Evolutionary conservation across 2,797 vertebrate genomes (phyloP), one percentile per base, ranked within the genome.

Genomic region (Thripadectes ignobilis): DNA sequence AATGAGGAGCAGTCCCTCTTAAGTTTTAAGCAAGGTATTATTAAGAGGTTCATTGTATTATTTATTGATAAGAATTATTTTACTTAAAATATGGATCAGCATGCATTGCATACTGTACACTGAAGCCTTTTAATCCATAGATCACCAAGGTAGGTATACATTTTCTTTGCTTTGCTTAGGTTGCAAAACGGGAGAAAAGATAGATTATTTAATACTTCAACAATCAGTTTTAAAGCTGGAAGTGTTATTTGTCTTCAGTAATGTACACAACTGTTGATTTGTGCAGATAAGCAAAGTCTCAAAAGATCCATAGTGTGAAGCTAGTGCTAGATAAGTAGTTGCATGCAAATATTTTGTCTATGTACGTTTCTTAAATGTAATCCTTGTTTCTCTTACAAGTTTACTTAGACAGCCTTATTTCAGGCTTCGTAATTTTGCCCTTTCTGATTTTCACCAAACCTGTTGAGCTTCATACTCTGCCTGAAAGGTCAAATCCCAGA

Each of bases 121-220:
- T 52, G 48, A 67, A 86, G 34, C 26, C 55, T 73, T 65, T 79
- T 78, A 65, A 81, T 82, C 45, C 38, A 23, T 55, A 41, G 27
- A 29, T 78, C 69, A 34, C 29, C 38, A 29, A 95, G 69, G 87
- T 63, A 74, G 22, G 73, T 80, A 66, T 43, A 41, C 4, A 7
- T 86, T 90, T 89, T 43, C 54, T 91, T 62, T 81, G 12, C 51
- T 84, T 93, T 94, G n/a, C 13, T 80, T 92, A 71, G 66, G 34
- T 11, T 54, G n/a, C 5, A 8, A 66, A 81, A 67, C 48, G 63
- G 43, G 62, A 75, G 46, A 69, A 81, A 24, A 63, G 23, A 7
- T 1, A 48, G 24, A 10, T 69, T 78, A 62, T 81, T 85, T 77
- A 84, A 38, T 82, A 22, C 4, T 51, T 72, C 14, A 57, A 0